These are phyloP conservation scores for Lacerta bilineata DNA, from an alignment of 2,797 vertebrate genomes.

Conservation along the genomic window DNA sequence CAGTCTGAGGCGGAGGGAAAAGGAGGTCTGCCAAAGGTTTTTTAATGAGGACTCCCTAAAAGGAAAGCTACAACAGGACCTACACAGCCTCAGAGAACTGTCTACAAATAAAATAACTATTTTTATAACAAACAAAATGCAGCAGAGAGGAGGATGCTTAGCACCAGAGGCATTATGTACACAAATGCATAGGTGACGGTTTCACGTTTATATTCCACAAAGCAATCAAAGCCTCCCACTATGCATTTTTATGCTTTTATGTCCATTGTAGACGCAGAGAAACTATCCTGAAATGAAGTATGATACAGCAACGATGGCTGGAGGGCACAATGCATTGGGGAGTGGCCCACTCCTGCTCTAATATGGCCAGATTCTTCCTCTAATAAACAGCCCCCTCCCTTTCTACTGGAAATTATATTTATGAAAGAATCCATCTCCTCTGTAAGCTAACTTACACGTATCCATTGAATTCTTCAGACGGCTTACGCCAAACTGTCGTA, in stretches of 20 bases:
- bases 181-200: neutral
- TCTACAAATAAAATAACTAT: neutral
- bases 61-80: neutral
- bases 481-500: constrained; percentile 86
- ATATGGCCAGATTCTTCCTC: neutral
- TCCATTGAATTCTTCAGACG: constrained; percentile 87
- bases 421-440: neutral
- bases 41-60: neutral
- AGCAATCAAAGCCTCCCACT: neutral
- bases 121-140: neutral
- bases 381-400: neutral
- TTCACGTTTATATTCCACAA: neutral
- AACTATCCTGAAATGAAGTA: neutral
- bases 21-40: neutral
- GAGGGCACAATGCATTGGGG: neutral
- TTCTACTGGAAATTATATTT: neutral
- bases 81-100: neutral
- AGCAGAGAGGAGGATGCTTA: neutral
- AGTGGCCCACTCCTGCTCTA: neutral
- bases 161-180: neutral
- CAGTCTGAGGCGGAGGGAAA: neutral
- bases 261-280: too few relatives aligned
- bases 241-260: too few relatives aligned
- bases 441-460: constrained; percentile 84
- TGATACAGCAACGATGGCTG: neutral